Percentiles rank a stretch among this genome's conserved stretches.
phyloP scores from a whole-genome alignment of 2,888 invertebrate genomes.

The Scotopteryx bipunctaria region DNA sequence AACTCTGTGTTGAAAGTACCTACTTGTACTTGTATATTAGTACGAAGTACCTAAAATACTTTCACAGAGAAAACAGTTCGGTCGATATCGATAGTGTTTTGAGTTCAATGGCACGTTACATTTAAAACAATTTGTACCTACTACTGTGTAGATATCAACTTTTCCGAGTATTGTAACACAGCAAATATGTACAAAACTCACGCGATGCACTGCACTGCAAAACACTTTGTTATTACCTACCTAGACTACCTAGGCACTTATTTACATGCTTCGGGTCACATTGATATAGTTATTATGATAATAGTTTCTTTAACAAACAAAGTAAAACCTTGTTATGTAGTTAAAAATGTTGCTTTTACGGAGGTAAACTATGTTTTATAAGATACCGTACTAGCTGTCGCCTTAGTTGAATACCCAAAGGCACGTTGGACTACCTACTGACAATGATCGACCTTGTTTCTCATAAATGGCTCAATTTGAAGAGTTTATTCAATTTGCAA shows the following conservation, averaged over 20 bases:
- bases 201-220: neutral
- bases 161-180: slow-evolving; percentile 5
- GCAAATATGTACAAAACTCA: slow-evolving; percentile 3
- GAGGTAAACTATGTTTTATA: neutral
- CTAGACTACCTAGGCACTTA: too few relatives aligned
- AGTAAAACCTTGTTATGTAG: too few relatives aligned
- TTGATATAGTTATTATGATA: too few relatives aligned
- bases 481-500: slow-evolving; percentile 16
- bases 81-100: slow-evolving; percentile 9
- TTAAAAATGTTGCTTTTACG: too few relatives aligned
- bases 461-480: slow-evolving; percentile 21
- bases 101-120: neutral
- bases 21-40: too few relatives aligned
- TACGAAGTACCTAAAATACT: too few relatives aligned
- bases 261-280: too few relatives aligned
- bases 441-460: slow-evolving; percentile 22
- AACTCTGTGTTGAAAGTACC: too few relatives aligned
- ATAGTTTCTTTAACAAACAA: too few relatives aligned
- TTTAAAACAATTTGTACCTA: slow-evolving; percentile 5
- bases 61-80: neutral
- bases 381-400: too few relatives aligned
- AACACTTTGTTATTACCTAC: neutral
- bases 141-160: too few relatives aligned
- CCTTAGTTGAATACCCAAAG: slow-evolving; percentile 8
- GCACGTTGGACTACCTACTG: too few relatives aligned